A percentile compares a stretch with the other conserved stretches of the same genome.
These are phyloP conservation scores for Syngnathoides biaculeatus DNA, from an alignment of 2,113 vertebrate genomes.

Conservation along the genomic window DNA sequence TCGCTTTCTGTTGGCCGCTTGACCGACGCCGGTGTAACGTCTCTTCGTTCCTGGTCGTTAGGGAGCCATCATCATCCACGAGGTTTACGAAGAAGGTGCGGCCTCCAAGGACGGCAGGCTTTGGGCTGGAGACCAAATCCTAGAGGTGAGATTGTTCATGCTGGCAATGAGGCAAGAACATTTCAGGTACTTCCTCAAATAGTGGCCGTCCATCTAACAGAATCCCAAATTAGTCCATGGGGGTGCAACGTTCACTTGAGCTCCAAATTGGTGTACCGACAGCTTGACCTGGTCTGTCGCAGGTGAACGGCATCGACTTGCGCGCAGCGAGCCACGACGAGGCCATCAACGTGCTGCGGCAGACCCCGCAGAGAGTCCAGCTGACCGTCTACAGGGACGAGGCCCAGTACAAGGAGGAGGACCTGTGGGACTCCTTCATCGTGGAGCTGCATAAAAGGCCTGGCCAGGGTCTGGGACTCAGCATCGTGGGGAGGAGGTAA, in stretches of 20 bases:
- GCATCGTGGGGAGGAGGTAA: conserved; percentile 94
- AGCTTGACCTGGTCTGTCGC: neutral
- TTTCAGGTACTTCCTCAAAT: neutral
- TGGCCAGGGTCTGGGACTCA: conserved; percentile 89
- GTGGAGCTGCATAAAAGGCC: conserved; percentile 89
- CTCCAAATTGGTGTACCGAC: neutral
- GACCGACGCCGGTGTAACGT: neutral
- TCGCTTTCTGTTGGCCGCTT: neutral
- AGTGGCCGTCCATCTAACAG: neutral
- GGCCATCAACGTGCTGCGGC: conserved; percentile 92
- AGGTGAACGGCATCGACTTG: conserved; percentile 92
- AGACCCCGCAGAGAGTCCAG: conserved; percentile 87
- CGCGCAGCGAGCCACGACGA: conserved; percentile 91
- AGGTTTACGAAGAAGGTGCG: conserved; percentile 96
- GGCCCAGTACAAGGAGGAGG: conserved; percentile 92
- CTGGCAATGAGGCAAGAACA: neutral
- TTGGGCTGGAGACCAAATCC: conserved; percentile 97
- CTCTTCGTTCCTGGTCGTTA: conserved; percentile 44
- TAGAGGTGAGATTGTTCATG: conserved; percentile 77
- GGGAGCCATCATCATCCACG: conserved; percentile 97
- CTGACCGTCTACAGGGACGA: conserved; percentile 90
- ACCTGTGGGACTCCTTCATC: conserved; percentile 85
- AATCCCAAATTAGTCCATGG: neutral
- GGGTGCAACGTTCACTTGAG: neutral
- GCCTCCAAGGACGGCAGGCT: conserved; percentile 94